A percentile compares a stretch with the other conserved stretches of the same genome.
Conservation (phyloP, 37 sponge, comb jelly and placozoan genomes). For the Crambe crambe region DNA sequence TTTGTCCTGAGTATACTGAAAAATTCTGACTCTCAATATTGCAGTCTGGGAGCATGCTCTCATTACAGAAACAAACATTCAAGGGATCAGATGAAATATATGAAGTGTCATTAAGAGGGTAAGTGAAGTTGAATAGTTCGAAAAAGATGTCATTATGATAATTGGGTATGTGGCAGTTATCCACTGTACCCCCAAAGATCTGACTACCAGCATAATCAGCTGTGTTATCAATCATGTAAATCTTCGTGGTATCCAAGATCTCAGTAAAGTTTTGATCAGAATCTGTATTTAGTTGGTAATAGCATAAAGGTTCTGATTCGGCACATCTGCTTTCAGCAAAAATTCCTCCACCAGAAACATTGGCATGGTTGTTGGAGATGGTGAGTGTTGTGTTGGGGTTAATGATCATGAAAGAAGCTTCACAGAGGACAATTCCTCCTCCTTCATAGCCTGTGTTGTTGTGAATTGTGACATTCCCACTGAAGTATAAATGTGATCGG, state of each 20-base stretch:
- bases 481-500: neutral
- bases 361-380: constrained; percentile 11
- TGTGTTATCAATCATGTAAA: neutral
- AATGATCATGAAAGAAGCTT: neutral
- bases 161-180: constrained; percentile 6
- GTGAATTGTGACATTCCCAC: neutral
- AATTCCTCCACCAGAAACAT: constrained; percentile 9
- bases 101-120: neutral
- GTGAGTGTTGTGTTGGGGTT: neutral
- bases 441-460: constrained; percentile 17
- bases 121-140: neutral
- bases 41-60: neutral
- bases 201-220: constrained; percentile 10
- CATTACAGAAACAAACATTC: constrained; percentile 14
- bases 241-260: neutral
- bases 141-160: neutral
- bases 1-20: neutral
- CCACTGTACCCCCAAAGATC: constrained; percentile 20
- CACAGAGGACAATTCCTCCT: constrained; percentile 31
- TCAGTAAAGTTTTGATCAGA: neutral
- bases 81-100: constrained; percentile 9
- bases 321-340: neutral
- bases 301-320: constrained; percentile 3
- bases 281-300: neutral
- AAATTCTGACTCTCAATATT: neutral